Evolutionary conservation across 2,888 invertebrate species (phyloP), one percentile per base, ranked within the genome.

Genomic region (Tenthredo amoena): DNA sequence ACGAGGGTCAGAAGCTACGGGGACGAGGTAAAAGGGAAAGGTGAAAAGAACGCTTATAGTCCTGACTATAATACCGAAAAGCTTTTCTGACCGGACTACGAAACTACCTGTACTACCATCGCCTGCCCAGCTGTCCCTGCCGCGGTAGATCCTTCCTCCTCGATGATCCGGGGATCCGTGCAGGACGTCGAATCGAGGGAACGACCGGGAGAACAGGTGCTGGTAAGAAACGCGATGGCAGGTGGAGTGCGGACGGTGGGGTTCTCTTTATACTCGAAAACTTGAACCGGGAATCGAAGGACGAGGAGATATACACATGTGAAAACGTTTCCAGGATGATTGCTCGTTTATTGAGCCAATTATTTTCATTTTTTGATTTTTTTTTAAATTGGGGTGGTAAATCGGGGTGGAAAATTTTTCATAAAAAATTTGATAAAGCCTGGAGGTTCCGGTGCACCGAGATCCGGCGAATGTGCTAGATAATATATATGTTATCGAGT

Each of bases 191-290:
- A 58, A 37, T 58, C 40, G 55, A 26, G 62, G 37, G 37, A 62
- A 62, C 21, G 21, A 18, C 7, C 18, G 62, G 40, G 40, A 40
- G 58, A 81, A 81, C 81, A 81, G 81, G 81, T 81, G 81, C 81
- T 40, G 15, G 5, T n/a, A 40, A 40, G 58, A n/a, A 43, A 31
- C 18, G 37, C 26, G 10, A 31, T 50, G 40, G 81, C 81, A 81
- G 81, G 81, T 81, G 81, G 58, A 58, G 62, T 77, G 4, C 55
- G n/a, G 77, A 55, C 77, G 34, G 26, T 5, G 34, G 15, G 50
- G 31, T 62, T 77, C 77, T 26, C 62, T 81, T 81, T 62, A 81
- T 58, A 50, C 62, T 40, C 62, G 47, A 34, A 55, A 79, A 79
- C 79, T 40, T 31, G 37, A 79, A 37, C 18, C 37, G 10, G 10